Percentiles rank a stretch among this genome's conserved stretches.
Evolutionary conservation across 2,888 invertebrate species (phyloP).

Genomic region (Phasia obesa): DNA sequence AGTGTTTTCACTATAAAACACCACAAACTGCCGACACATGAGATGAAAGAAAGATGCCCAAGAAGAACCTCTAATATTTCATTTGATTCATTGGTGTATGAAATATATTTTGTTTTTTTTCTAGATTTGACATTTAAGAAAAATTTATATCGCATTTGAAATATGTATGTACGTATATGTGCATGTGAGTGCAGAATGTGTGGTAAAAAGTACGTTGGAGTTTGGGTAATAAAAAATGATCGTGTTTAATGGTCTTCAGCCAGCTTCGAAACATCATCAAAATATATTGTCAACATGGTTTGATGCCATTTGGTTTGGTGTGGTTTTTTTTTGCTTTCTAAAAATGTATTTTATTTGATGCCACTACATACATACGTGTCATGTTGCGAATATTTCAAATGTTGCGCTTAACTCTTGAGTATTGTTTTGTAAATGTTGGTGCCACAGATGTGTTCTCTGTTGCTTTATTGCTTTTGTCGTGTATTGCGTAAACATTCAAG

Average conservation of each 20-base stretch:
- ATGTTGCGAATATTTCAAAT: conserved; percentile 59
- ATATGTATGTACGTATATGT: neutral
- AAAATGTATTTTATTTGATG: conserved; percentile 36
- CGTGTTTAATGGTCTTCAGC: conserved; percentile 54
- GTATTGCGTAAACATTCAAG: conserved; percentile 39
- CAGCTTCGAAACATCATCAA: conserved; percentile 46
- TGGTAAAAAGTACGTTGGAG: neutral
- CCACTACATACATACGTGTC: conserved; percentile 46
- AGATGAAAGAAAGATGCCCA: conserved; percentile 32
- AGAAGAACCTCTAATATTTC: conserved; percentile 50
- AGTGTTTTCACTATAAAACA: conserved; percentile 49
- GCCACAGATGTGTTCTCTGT: neutral
- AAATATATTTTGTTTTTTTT: conserved; percentile 10
- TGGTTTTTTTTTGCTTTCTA: neutral
- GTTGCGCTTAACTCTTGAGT: neutral
- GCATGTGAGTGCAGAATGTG: no score
- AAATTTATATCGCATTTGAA: conserved; percentile 25
- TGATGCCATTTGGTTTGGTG: conserved; percentile 14
- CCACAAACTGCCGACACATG: conserved; percentile 13
- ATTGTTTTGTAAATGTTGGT: conserved; percentile 21
- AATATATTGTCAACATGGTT: conserved; percentile 39
- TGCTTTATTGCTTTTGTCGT: neutral
- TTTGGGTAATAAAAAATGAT: conserved; percentile 52
- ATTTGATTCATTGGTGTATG: conserved; percentile 43
- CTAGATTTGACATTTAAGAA: conserved; percentile 11